Evolutionary conservation across 2,797 vertebrate genomes (phyloP), one percentile per base, ranked within the genome.

Genomic region (Poeciliopsis turneri): DNA sequence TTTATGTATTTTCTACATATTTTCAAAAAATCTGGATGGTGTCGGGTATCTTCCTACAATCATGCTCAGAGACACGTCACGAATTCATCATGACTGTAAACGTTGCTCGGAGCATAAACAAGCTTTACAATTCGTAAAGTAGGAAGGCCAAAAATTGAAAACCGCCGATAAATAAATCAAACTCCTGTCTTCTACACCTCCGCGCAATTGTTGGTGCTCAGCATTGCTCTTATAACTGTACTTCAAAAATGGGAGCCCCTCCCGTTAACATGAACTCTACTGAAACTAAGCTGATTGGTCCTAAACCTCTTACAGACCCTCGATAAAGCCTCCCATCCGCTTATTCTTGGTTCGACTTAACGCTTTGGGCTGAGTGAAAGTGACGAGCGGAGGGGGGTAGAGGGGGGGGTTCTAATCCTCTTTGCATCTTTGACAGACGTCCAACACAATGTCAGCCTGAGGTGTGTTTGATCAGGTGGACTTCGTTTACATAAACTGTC

Each of bases 241-340:
- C 12, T 43, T 18, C 3, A 46, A 46, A 75, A 47, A 74, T 78
- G 72, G 53, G 74, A 66, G 33, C 55, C 15, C 64, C 28, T 80
- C 39, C 75, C 43, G 69, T 28, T 77, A 45, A 30, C 9, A 61
- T 11, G 7, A 74, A 80, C 78, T 43, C 10, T 18, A 77, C 41
- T 74, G 49, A 88, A 83, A 88, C 78, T 88, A 89, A 94, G 88
- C 88, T 51, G 82, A 89, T 90, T 90, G 78, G 9, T 53, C 81
- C 46, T 89, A 92, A 92, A 90, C 84, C 90, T 90, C 87, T 92
- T 89, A 90, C 55, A 84, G 82, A 78, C 69, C 77, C 20, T 46
- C 61, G 41, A n/a, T 86, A 87, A 91, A 75, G 55, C 75, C 53
- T 83, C 59, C 66, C 79, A 90, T 92, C 85, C 89, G 78, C 90